Evolutionary conservation across 2,888 invertebrate species (phyloP), one percentile per base, ranked within the genome.

Genomic region (Leptothorax acervorum): DNA sequence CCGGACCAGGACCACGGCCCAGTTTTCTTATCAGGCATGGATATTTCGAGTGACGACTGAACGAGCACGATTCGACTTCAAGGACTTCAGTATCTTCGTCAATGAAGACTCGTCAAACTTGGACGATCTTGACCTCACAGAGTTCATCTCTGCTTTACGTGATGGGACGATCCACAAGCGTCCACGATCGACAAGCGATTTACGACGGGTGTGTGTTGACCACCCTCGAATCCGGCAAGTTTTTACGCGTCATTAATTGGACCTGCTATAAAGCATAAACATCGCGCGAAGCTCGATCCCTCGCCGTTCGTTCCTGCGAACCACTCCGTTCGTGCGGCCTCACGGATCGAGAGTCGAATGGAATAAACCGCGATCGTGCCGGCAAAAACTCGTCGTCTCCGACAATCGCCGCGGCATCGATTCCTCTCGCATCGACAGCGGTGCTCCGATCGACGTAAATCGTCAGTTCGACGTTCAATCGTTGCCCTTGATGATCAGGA

Each of bases 381-480:
- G 86, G 88, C 93, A 95, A 94, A 95, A 95, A 94, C 94, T 94
- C 93, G 94, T 94, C 93, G 94, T 94, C 94, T 93, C 92, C 90
- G 90, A 87, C 79, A 70, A 75, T 75, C 53, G 51, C 28, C 28
- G 78, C 65, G 75, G 86, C 90, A 91, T 92, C 90, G 91, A 90
- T 92, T 90, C 81, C n/a, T 48, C 18, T 79, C 48, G 55, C 53
- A 73, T 68, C 66, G 53, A 66, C 83, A 87, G 85, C 84, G 62
- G 73, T 81, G 84, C 82, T 83, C 83, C 23, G 53, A 53, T 82
- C 76, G 63, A 53, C 39, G 60, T 53, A 45, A 28, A 76, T 35
- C 35, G 5, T 18, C 51, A 23, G 18, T 65, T 51, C 18, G 15
- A 28, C 82, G 45, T 45, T 18, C 31, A 39, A 9, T 12, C 23